Evolutionary conservation across 2,797 vertebrate species (phyloP), one percentile per base, ranked within the genome.

Genomic region (Limnodromus scolopaceus): DNA sequence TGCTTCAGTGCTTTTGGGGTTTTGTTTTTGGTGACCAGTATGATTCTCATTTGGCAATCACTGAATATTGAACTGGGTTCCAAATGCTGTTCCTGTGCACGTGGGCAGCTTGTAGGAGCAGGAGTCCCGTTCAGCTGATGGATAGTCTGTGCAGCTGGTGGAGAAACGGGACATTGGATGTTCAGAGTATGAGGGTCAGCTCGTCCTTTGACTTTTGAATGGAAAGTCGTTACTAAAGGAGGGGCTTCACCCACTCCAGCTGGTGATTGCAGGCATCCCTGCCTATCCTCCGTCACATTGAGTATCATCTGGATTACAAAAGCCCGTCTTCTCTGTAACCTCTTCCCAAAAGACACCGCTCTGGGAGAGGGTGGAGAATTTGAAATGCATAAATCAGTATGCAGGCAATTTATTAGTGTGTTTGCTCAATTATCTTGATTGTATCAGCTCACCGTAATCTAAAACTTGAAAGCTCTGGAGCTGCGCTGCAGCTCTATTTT

Each of bases 211-310:
- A 3, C 4, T 28, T 69, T n/a, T n/a, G 7, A 46, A 5, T 10
- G 9, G 53, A 16, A 84, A 46, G 39, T 25, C 48, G 18, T 39
- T 27, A 1, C 3, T 32, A 4, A 13, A 49, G 41, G 53, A 53
- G 36, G 2, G 16, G 14, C 45, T 53, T 36, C 53, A 3, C 8
- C 38, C 58, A 2, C 54, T 57, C 1, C 1, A 18, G 77, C 46
- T 25, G 41, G 1, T 10, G 6, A 3, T 43, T 18, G 9, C 28
- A 51, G 58, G 28, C 11, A 0, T 64, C 30, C 41, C 65, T 53
- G 14, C 23, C 60, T 16, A 5, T 9, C 34, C 66, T 60, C 6
- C 1, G 2, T 27, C 7, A 3, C 12, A 2, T 2, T 1, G 3
- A 28, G 36, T 6, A 4, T 36, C 38, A 4, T 36, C 38, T 46